phyloP scores from a whole-genome alignment of 2,797 vertebrate species.

The Xerus rutilus region DNA sequence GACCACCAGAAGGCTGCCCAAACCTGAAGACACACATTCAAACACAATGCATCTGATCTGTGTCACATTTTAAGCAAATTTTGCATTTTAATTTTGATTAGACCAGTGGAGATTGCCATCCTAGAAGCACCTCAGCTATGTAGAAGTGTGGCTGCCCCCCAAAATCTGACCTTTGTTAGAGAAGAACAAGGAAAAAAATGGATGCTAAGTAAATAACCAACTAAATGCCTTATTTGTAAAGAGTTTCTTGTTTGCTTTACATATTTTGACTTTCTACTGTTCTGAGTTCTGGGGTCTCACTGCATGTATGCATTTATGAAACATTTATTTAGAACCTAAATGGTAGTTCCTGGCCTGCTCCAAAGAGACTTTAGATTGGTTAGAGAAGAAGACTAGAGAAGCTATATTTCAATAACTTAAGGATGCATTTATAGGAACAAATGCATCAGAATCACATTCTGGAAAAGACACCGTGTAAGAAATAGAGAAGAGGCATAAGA shows the following conservation, averaged over 20 bases:
- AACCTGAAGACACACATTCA: background rate
- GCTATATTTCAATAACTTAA: background rate
- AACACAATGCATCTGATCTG: background rate
- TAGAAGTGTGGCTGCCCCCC: background rate
- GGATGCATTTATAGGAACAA: background rate
- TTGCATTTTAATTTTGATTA: background rate
- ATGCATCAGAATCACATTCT: background rate
- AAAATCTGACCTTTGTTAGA: background rate
- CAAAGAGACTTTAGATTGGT: background rate
- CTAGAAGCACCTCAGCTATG: background rate
- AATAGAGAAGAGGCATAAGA: background rate
- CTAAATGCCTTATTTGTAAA: background rate
- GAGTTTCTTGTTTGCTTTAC: background rate
- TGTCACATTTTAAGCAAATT: background rate
- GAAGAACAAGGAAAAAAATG: background rate
- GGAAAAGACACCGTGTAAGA: background rate
- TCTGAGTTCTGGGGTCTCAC: background rate
- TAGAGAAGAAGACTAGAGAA: background rate
- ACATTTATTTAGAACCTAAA: constrained; percentile 32
- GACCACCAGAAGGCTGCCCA: background rate
- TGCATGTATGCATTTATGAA: background rate
- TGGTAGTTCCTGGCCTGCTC: background rate
- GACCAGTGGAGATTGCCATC: background rate
- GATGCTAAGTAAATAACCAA: background rate
- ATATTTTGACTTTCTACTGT: background rate